Percentiles rank a stretch among this genome's conserved stretches.
Conservation (phyloP, 2,113 vertebrate genomes). For the Pygoscelis adeliae region DNA sequence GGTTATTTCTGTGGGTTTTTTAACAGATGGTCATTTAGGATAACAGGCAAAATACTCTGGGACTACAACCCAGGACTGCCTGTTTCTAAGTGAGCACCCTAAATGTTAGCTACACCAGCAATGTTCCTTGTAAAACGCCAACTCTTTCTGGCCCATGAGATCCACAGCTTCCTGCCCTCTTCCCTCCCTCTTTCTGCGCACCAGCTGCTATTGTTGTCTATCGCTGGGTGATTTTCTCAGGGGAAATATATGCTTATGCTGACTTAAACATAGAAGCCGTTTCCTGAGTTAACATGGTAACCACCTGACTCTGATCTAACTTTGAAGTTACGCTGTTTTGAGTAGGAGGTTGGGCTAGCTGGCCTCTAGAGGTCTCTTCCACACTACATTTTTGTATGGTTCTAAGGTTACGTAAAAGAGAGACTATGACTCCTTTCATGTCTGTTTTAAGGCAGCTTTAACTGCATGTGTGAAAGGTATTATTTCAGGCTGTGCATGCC, state of each 20-base stretch:
- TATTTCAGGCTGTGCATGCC: neutral
- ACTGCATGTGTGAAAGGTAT: neutral
- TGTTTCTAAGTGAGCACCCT: neutral
- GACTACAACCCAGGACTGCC: neutral
- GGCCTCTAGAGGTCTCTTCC: conserved; percentile 52
- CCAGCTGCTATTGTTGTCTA: neutral
- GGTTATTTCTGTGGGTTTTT: neutral
- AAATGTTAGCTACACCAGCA: neutral
- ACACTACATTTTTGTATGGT: neutral
- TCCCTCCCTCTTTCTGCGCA: neutral
- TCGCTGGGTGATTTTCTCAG: neutral
- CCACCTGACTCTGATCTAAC: neutral
- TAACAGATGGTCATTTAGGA: conserved; percentile 8
- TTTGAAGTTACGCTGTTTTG: neutral
- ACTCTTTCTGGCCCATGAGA: neutral
- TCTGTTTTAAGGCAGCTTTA: neutral
- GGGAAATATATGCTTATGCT: neutral
- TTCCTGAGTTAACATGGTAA: neutral
- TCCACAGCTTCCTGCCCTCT: neutral
- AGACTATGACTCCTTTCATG: neutral
- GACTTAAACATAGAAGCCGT: neutral
- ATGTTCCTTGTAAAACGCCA: neutral
- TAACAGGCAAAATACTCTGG: neutral
- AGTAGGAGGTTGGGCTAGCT: neutral
- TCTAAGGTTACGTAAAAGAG: neutral